These are phyloP conservation scores for Andrena dorsata DNA, from an alignment of 2,888 invertebrate genomes.

Conservation along the genomic window DNA sequence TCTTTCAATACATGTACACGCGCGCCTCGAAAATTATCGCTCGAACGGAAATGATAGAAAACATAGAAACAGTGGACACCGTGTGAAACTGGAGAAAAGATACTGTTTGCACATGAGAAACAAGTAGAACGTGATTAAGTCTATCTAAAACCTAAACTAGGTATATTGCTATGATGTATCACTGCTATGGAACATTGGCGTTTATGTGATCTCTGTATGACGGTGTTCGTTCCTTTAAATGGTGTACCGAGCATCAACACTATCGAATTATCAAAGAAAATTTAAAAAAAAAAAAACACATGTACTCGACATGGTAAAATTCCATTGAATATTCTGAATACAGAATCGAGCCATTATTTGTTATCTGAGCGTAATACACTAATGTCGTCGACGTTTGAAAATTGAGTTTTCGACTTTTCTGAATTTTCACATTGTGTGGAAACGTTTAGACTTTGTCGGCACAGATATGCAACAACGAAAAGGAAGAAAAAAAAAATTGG, in stretches of 20 bases:
- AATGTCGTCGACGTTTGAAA: constrained; percentile 18
- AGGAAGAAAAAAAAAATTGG: background rate
- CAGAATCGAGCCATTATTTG: constrained; percentile 67
- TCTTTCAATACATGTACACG: background rate
- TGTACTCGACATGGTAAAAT: constrained; percentile 28
- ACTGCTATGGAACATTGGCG: constrained; percentile 19
- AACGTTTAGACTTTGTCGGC: background rate
- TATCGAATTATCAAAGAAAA: background rate
- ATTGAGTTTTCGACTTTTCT: background rate
- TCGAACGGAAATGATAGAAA: background rate
- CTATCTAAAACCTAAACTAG: constrained; percentile 13
- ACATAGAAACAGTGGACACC: background rate
- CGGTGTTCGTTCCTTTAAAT: constrained; percentile 19
- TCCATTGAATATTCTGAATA: constrained; percentile 35
- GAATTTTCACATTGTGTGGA: background rate
- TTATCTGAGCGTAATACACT: constrained; percentile 67
- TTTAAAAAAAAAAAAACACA: constrained; percentile 15
- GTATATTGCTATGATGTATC: constrained; percentile 16
- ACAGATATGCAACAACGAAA: background rate
- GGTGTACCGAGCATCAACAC: constrained; percentile 14
- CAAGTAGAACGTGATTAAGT: constrained; percentile 20
- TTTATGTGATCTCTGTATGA: constrained; percentile 34
- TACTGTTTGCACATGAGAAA: constrained; percentile 24
- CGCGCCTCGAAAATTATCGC: background rate
- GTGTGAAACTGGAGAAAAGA: constrained; percentile 6